phyloP scores from a whole-genome alignment of 2,113 vertebrate genomes.

The Brachyhypopomus occidentalis region DNA sequence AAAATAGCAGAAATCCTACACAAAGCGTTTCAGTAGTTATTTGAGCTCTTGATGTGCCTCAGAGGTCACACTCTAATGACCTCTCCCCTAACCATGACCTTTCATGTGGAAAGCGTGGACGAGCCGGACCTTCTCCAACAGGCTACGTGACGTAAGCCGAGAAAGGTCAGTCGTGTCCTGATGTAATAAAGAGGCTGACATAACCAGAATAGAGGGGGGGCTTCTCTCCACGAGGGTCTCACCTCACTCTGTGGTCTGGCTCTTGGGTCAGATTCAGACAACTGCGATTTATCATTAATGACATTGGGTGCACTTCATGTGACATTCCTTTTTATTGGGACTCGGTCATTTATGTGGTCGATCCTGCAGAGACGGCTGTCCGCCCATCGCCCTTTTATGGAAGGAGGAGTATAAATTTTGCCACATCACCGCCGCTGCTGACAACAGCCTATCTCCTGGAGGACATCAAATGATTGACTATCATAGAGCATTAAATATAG shows the following conservation, averaged over 20 bases:
- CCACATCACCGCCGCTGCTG: constrained; percentile 63
- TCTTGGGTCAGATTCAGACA: constrained; percentile 71
- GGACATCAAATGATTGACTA: constrained; percentile 71
- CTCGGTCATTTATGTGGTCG: constrained; percentile 72
- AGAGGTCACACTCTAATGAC: constrained; percentile 5
- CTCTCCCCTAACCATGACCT: constrained; percentile 6
- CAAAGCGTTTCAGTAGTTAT: constrained; percentile 1
- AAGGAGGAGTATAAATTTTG: constrained; percentile 67
- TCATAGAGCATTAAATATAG: constrained; percentile 61
- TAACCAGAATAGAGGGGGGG: constrained; percentile 61
- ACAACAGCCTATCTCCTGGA: constrained; percentile 67
- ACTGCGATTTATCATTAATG: constrained; percentile 80
- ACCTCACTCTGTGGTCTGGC: constrained; percentile 63
- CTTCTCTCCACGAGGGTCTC: constrained; percentile 58
- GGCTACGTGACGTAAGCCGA: constrained; percentile 70
- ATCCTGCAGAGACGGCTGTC: constrained; percentile 67
- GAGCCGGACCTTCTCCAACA: constrained; percentile 46
- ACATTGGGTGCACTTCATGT: constrained; percentile 73
- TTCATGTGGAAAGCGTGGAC: not conserved
- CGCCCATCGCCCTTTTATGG: constrained; percentile 66
- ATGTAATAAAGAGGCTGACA: constrained; percentile 76
- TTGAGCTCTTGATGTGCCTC: not conserved
- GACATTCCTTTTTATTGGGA: constrained; percentile 77
- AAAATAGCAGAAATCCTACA: not conserved
- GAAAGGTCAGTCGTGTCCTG: constrained; percentile 75